Evolutionary conservation across 2,113 vertebrate species (phyloP), one percentile per base, ranked within the genome.

Genomic region (Cyphomyrus plagiostoma): DNA sequence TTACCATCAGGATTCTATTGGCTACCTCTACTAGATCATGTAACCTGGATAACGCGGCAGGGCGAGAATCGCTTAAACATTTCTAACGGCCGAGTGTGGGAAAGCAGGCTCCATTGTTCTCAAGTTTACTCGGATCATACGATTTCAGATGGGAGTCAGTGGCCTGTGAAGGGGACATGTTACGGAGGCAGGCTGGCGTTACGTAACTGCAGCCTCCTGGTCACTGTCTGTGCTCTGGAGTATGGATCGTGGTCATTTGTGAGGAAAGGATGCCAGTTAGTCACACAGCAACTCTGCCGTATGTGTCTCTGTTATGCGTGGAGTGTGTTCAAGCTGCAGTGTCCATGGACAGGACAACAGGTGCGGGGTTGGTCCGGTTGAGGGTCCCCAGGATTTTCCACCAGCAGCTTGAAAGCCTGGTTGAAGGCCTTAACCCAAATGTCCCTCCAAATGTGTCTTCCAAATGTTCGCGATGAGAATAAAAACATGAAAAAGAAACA

Each of bases 371-470:
- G 95, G 97, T 97, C 96, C 93, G 95, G 19, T 48, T 9, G 46
- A 48, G 10, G 21, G 82, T 87, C 15, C 92, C 93, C 93, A 95
- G 95, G 95, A 95, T 95, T 96, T 95, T 93, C 95, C 95, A 95
- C 94, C 93, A 92, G 95, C 95, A 95, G 96, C 95, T 96, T 95
- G 96, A 95, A 97, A 96, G 96, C 97, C 96, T 96, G 95, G 96
- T 97, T 97, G 95, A 95, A 97, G 96, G 96, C 96, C 96, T 96
- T 95, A 95, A 95, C 95, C 96, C 94, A 96, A 95, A 97, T 96
- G 96, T 95, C 96, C 94, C 96, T 91, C 96, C 95, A 97, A 96
- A 96, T 95, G 95, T 95, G 45, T 46, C 45, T 46, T 91, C 96
- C 95, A 97, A 96, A 96, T 95, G 95, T 95, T 95, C 95, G 80